Evolutionary conservation across 2,888 invertebrate species (phyloP), one percentile per base, ranked within the genome.

Genomic region (Altica lythri): DNA sequence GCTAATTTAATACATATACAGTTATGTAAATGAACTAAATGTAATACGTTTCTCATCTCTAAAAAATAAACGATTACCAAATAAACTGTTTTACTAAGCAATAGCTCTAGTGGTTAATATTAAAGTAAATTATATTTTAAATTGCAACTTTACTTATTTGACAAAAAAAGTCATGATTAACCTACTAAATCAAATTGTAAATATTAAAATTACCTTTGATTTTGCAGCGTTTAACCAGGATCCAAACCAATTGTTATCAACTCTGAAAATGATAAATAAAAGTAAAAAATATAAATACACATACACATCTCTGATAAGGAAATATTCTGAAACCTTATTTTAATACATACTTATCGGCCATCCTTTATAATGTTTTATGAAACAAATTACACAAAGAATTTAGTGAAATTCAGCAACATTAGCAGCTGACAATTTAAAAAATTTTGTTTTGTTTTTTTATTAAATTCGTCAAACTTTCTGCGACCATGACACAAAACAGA

Each of bases 191-290:
- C n/a, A n/a, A n/a, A n/a, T n/a, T n/a, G n/a, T n/a, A n/a, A n/a
- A n/a, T n/a, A n/a, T 38, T 18, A 22, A 27, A 40, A 43, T 37
- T 65, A 77, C 75, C 71, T 76, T 77, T 59, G 74, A 73, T 67
- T 75, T 77, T 19, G 76, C 77, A 34, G 77, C 76, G 65, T 58
- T 75, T 51, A 77, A 62, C 77, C 77, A 77, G 27, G 75, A 74
- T 50, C 75, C 75, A 50, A 77, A 72, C 77, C 77, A 77, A 59
- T 69, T 74, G 59, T 70, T 68, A 55, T 68, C 70, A 66, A 65
- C 69, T 69, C 57, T 59, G 66, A 68, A 49, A 56, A 40, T 44
- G 42, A 34, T 57, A 53, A 45, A 54, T 45, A 53, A 45, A 32
- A 30, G 13, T 35, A 55, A 37, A 30, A 18, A 54, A 43, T 37